phyloP scores from a whole-genome alignment of 1,140 invertebrate species.

The Aphelenchoides fujianensis region DNA sequence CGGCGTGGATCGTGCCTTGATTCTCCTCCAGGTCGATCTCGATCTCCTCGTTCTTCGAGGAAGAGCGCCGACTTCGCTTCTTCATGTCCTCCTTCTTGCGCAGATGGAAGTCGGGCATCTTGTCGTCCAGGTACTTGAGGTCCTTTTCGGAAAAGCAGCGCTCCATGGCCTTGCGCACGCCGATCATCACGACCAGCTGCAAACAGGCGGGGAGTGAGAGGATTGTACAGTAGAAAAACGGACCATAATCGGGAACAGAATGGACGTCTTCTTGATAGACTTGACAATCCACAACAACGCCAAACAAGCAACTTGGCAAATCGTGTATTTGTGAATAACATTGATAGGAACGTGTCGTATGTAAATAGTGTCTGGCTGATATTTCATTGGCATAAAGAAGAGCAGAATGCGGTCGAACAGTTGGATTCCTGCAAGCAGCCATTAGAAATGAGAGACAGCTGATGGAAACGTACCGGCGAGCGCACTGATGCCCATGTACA shows the following conservation, averaged over 20 bases:
- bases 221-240: slow-evolving; percentile 46
- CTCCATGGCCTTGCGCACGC: slow-evolving; percentile 86
- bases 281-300: slow-evolving; percentile 89
- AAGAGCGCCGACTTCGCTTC: slow-evolving; percentile 32
- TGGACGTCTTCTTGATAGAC: slow-evolving; percentile 86
- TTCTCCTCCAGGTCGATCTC: slow-evolving; percentile 57
- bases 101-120: slow-evolving; percentile 87
- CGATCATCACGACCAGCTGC: slow-evolving; percentile 92
- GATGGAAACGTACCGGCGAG: slow-evolving; percentile 66
- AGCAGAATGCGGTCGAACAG: slow-evolving; percentile 91
- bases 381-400: slow-evolving; percentile 97
- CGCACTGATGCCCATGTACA: slow-evolving; percentile 97
- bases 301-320: slow-evolving; percentile 87
- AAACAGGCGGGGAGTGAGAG: slow-evolving; percentile 16
- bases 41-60: slow-evolving; percentile 34
- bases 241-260: slow-evolving; percentile 95
- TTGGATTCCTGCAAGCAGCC: slow-evolving; percentile 67
- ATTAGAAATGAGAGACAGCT: slow-evolving; percentile 15
- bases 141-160: slow-evolving; percentile 85
- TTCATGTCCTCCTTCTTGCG: slow-evolving; percentile 70
- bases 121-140: slow-evolving; percentile 90
- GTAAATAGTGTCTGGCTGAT: slow-evolving; percentile 97
- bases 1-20: slow-evolving; percentile 61
- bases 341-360: slow-evolving; percentile 87
- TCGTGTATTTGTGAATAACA: slow-evolving; percentile 88